Percentiles rank a stretch among this genome's conserved stretches.
These are phyloP conservation scores for Sclerurus mexicanus DNA, from an alignment of 2,113 vertebrate species.

Conservation along the genomic window DNA sequence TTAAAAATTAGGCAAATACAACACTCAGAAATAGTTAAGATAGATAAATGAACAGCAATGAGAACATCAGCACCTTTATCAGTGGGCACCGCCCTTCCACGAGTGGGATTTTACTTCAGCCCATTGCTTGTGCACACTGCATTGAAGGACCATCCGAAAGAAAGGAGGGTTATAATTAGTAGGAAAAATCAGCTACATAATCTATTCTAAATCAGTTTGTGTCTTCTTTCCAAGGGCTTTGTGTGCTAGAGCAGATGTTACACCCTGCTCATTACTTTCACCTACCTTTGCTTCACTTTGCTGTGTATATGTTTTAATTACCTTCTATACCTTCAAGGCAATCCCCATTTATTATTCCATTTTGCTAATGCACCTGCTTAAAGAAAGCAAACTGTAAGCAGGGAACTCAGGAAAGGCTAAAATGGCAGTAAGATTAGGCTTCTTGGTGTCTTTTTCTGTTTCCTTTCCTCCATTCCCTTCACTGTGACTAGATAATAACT, in stretches of 20 bases:
- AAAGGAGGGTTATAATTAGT: neutral
- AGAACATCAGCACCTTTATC: neutral
- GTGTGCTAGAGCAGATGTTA: neutral
- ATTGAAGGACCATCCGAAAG: neutral
- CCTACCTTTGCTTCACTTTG: neutral
- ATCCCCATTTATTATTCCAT: neutral
- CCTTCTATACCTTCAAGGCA: conserved; percentile 2
- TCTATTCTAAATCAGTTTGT: neutral
- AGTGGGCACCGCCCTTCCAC: neutral
- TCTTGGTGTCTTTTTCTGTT: neutral
- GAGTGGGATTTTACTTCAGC: neutral
- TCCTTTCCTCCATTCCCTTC: neutral
- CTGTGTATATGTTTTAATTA: conserved; percentile 34
- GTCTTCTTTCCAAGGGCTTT: neutral
- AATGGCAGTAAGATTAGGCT: neutral
- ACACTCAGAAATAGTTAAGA: neutral
- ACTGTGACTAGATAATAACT: conserved; percentile 3
- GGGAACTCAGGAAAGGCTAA: neutral
- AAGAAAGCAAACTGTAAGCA: neutral
- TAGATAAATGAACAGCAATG: neutral
- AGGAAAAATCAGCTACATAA: neutral
- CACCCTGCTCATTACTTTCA: neutral
- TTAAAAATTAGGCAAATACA: neutral
- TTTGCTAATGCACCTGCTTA: conserved; percentile 3
- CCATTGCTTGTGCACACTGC: neutral